Evolutionary conservation across 1,140 invertebrate genomes (phyloP), one percentile per base, ranked within the genome.

Genomic region (Acyrthosiphon pisum): DNA sequence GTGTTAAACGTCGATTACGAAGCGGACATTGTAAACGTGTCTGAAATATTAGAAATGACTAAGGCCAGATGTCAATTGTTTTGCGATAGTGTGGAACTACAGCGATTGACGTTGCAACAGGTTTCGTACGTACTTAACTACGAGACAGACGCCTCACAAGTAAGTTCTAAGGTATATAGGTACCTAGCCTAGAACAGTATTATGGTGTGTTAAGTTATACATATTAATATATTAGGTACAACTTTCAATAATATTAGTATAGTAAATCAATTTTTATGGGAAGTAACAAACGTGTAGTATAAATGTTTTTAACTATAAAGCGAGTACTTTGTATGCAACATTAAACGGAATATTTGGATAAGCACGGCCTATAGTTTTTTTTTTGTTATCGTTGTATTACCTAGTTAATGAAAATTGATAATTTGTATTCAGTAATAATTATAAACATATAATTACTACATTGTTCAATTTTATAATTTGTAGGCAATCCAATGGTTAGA

Each of bases 71-170:
- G 96, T 94, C 97, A 96, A 95, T 96, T 97, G 86, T 97, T 97
- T 94, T 96, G 96, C 90, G 96, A 97, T 94, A 97, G 96, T 94
- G 96, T 97, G 11, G 97, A 97, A 94, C 95, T 98, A 90, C 96
- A 97, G 94, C 97, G 97, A 95, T 95, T 98, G 93, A 97, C 97
- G 93, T 95, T 98, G 93, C 97, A 98, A 94, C 97, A 98, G 95
- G 96, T 97, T 93, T 96, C 97, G 83, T 96, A 98, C 94, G 96
- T 98, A 93, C 95, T 96, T 93, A 96, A 96, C 37, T 98, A 97
- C 94, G 97, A 98, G 95, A 96, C 96, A 94, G 97, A 98, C 95
- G 97, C 97, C 7, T 95, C 96, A 83, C 97, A 97, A 95, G 96
- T 97, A 94, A 94, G 93, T 89, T 26, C 2, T 93, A 81, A 44